Evolutionary conservation across 2,797 vertebrate genomes (phyloP), one percentile per base, ranked within the genome.

Genomic region (Peromyscus attwateri): DNA sequence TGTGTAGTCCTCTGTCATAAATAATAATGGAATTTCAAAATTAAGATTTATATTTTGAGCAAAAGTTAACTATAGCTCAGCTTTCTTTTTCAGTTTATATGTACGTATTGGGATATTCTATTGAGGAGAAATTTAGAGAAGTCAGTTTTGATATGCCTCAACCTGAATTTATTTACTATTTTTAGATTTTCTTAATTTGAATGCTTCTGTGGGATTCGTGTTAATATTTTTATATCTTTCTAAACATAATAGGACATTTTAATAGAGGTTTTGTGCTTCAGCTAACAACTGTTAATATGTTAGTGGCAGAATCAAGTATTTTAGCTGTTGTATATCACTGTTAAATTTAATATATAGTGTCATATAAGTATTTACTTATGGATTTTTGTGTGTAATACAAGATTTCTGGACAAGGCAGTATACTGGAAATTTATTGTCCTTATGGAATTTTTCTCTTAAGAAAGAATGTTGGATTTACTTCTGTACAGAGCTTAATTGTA

Each of bases 381-480:
- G 10, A 11, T 84, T 70, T 73, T 88, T 62, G 29, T 79, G 3
- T 52, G 2, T 66, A 31, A 29, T 70, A 88, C 27, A 80, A 60
- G 12, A 94, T 88, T 85, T 93, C 68, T 95, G 55, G 71, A 49
- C 6, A 76, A 66, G 14, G 29, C 40, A 9, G 1, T 60, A 19
- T 49, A 17, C 2, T 46, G 27, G 73, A 57, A 93, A 70, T 23
- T 57, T 97, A 75, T 14, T 49, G 43, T n/a, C 96, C 75, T 94
- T 81, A 91, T 7, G 80, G 93, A 52, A 14, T 52, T 92, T 96
- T 64, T 66, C 71, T 96, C 66, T 85, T 94, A 37, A 34, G 64
- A 6, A 27, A 71, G 92, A 90, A 64, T 89, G 95, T 88, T 83
- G 73, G 73, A 43, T 76, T 97, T 95, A 89, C 23, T 46, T 29